Conservation (phyloP, 2,113 vertebrate genomes). For the Chelonoidis abingdonii region DNA sequence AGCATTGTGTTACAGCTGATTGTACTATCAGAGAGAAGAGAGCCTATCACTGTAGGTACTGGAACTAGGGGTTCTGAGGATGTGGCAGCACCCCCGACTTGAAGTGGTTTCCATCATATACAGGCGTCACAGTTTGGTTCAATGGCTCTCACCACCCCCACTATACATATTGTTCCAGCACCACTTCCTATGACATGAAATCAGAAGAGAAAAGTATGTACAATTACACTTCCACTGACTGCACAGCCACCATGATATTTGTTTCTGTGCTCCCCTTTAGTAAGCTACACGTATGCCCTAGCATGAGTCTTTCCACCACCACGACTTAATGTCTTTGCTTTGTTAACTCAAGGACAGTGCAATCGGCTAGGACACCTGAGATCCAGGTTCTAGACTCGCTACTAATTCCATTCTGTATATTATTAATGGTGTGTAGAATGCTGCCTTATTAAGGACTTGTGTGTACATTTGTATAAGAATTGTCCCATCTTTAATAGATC, state of each 20-base stretch:
- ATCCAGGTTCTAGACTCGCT: neutral
- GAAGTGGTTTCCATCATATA: too few species aligned
- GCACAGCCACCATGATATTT: neutral
- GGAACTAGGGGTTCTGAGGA: too few species aligned
- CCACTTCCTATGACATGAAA: neutral
- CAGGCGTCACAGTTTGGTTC: too few species aligned
- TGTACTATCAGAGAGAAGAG: neutral
- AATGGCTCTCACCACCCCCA: too few species aligned
- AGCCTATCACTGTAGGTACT: fast-evolving
- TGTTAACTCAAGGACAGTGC: fast-evolving
- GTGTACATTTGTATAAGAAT: fast-evolving
- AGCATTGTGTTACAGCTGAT: fast-evolving
- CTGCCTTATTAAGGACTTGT: fast-evolving
- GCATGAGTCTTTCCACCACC: neutral
- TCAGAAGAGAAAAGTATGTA: neutral
- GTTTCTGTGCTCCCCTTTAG: neutral
- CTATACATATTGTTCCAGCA: too few species aligned
- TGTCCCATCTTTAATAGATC: fast-evolving
- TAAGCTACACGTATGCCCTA: neutral
- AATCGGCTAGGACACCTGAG: neutral
- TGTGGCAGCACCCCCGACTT: too few species aligned
- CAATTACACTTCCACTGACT: fast-evolving
- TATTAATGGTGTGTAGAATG: fast-evolving
- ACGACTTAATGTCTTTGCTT: neutral
- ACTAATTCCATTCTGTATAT: neutral